phyloP scores from a whole-genome alignment of 2,797 vertebrate genomes.

The Setipinna tenuifilis region DNA sequence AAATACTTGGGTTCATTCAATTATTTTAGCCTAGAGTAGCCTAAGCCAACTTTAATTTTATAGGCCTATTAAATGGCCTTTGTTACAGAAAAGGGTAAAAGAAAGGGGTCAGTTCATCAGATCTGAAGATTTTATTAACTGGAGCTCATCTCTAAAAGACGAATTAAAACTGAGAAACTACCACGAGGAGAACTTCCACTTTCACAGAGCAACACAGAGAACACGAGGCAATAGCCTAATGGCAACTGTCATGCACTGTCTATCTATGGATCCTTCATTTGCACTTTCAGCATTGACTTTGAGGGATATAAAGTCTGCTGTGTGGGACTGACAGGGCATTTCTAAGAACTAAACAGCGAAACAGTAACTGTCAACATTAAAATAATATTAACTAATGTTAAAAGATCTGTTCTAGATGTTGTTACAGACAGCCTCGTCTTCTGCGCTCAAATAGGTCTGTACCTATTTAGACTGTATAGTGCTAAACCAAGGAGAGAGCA shows the following conservation, averaged over 20 bases:
- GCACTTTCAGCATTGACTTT: neutral
- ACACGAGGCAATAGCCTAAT: neutral
- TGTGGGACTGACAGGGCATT: neutral
- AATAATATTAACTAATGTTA: neutral
- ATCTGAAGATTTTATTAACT: neutral
- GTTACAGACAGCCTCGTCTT: neutral
- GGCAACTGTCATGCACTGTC: neutral
- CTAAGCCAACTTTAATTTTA: too few species aligned
- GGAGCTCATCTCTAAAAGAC: neutral
- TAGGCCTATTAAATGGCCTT: too few species aligned
- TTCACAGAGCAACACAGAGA: neutral
- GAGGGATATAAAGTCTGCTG: neutral
- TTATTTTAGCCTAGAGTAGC: too few species aligned
- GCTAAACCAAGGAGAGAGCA: neutral
- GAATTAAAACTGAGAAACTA: neutral
- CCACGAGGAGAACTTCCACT: neutral
- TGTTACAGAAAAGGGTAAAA: too few species aligned
- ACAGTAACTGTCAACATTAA: too few species aligned
- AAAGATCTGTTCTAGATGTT: neutral
- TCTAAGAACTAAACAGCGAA: too few species aligned
- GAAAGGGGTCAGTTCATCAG: too few species aligned
- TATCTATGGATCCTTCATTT: neutral
- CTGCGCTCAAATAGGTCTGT: neutral
- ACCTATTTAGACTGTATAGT: too few species aligned
- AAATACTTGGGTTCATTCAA: too few species aligned